These are phyloP conservation scores for Manis crassicaudata DNA, from an alignment of 2,797 vertebrate species.

Conservation along the genomic window DNA sequence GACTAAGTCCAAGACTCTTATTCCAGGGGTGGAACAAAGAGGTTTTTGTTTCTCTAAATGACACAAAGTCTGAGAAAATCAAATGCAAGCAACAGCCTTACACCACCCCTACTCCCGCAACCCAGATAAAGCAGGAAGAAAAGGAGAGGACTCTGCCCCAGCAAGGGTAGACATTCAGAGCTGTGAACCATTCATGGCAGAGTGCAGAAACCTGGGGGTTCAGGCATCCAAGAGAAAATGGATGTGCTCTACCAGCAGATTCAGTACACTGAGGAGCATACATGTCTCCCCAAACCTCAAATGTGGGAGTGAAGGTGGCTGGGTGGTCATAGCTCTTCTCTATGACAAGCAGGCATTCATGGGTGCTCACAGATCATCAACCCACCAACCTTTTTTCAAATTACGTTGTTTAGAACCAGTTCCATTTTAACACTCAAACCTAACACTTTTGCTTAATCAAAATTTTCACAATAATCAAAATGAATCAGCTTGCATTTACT, in stretches of 20 bases:
- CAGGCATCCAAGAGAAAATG: fast-evolving
- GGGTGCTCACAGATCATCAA: neutral
- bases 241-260: neutral
- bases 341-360: neutral
- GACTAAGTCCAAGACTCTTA: neutral
- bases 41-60: neutral
- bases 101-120: no score
- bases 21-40: neutral
- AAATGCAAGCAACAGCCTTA: neutral
- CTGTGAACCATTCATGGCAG: neutral
- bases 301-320: neutral
- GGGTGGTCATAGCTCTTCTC: neutral
- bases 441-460: neutral
- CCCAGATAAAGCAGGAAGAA: neutral
- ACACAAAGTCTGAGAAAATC: neutral
- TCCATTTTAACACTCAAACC: neutral
- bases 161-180: neutral
- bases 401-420: neutral
- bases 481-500: neutral
- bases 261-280: neutral
- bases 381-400: neutral
- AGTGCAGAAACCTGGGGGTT: neutral
- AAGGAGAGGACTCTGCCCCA: neutral
- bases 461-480: slow-evolving; percentile 14
- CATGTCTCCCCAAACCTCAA: neutral